Percentiles rank a stretch among this genome's conserved stretches.
These are phyloP conservation scores for Melipona bicolor DNA, from an alignment of 2,888 invertebrate genomes.

Conservation along the genomic window DNA sequence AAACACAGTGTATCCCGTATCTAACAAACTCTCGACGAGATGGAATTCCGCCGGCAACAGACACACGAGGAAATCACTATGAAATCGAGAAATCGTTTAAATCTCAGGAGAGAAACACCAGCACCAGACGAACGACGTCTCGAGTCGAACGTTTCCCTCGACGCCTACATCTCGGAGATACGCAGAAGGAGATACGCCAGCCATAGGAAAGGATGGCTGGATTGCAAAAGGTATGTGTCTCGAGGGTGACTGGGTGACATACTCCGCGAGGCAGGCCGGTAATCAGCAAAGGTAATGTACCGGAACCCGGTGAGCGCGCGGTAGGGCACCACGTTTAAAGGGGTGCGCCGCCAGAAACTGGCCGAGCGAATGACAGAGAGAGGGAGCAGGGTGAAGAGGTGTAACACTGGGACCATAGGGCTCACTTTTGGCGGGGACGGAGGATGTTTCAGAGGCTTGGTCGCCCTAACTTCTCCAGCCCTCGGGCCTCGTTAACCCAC, in stretches of 20 bases:
- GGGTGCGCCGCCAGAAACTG: constrained; percentile 52
- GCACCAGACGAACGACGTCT: constrained; percentile 22
- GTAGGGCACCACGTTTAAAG: constrained; percentile 75
- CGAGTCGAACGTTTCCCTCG: constrained; percentile 43
- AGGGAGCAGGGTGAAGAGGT: constrained; percentile 35
- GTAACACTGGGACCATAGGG: constrained; percentile 55
- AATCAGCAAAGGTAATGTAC: constrained; percentile 84
- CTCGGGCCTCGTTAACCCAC: constrained; percentile 84
- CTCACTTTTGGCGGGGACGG: constrained; percentile 59
- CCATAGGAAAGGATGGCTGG: constrained; percentile 55
- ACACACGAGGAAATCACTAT: not conserved
- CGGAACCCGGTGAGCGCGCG: constrained; percentile 76
- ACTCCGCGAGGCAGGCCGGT: constrained; percentile 80
- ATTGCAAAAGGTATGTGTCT: constrained; percentile 77
- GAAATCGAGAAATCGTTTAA: constrained; percentile 27
- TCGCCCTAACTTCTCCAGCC: constrained; percentile 75
- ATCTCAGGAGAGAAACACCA: constrained; percentile 41
- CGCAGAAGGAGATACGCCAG: constrained; percentile 14
- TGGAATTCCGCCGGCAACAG: constrained; percentile 15
- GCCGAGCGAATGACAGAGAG: constrained; percentile 1
- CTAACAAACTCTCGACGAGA: constrained; percentile 40
- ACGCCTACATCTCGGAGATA: constrained; percentile 46
- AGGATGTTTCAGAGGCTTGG: constrained; percentile 61
- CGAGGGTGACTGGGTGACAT: constrained; percentile 81
- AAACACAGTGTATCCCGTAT: not conserved